A percentile compares a stretch with the other conserved stretches of the same genome.
phyloP scores from a whole-genome alignment of 23 tunicate species.

The Halocynthia roretzi region DNA sequence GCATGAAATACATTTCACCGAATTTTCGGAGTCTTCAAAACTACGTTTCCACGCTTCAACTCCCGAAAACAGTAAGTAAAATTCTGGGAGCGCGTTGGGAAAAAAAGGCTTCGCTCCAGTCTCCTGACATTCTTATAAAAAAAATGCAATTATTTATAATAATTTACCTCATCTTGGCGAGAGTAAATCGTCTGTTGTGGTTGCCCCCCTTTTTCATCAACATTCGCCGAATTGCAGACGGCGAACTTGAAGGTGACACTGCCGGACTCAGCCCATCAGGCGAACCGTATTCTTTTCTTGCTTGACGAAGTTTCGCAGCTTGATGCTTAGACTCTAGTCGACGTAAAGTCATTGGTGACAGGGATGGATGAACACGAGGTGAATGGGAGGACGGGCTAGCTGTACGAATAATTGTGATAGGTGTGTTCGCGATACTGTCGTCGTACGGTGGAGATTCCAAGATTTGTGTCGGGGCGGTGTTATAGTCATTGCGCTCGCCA shows the following conservation, averaged over 20 bases:
- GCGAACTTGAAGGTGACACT: conserved; percentile 64
- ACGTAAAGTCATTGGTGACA: conserved; percentile 77
- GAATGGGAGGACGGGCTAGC: conserved; percentile 10
- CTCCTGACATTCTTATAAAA: no score
- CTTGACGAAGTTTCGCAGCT: conserved; percentile 66
- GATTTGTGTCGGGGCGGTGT: not conserved
- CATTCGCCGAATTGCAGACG: conserved; percentile 42
- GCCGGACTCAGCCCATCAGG: conserved; percentile 50
- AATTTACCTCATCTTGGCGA: conserved; percentile 67
- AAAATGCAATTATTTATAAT: not conserved
- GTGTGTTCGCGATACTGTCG: not conserved
- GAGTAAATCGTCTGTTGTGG: conserved; percentile 50
- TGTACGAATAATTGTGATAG: conserved; percentile 13
- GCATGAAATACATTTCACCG: no score
- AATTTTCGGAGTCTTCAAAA: no score
- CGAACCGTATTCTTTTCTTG: conserved; percentile 12
- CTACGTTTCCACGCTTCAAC: no score
- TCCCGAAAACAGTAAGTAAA: no score
- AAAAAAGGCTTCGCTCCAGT: no score
- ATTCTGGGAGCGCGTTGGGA: no score
- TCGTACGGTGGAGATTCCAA: no score
- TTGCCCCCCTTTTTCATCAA: conserved; percentile 49
- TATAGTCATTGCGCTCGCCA: not conserved
- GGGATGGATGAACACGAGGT: conserved; percentile 26
- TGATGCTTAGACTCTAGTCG: conserved; percentile 69